Conservation (phyloP, 2,113 vertebrate genomes). For the Pituophis catenifer region DNA sequence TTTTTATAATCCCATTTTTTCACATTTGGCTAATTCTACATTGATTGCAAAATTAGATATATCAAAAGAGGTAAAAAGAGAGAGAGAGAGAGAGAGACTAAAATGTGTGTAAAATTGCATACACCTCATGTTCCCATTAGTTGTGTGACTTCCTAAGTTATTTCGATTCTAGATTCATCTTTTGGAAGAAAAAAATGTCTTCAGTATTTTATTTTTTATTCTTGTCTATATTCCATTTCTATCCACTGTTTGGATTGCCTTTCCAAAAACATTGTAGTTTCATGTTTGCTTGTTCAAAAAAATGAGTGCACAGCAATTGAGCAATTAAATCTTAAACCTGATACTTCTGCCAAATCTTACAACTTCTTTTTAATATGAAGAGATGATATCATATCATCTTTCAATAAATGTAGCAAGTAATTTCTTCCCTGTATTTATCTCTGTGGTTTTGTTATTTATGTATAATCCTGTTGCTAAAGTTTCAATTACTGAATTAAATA, state of each 20-base stretch:
- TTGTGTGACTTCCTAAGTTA: background rate
- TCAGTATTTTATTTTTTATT: background rate
- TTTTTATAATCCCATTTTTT: background rate
- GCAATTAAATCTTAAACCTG: background rate
- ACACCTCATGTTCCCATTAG: background rate
- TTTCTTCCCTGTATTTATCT: background rate
- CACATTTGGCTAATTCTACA: background rate
- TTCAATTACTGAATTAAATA: background rate
- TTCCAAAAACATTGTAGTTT: background rate
- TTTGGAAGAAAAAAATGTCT: background rate
- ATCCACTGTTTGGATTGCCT: background rate
- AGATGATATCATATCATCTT: background rate
- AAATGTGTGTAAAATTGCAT: background rate
- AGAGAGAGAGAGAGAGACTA: background rate
- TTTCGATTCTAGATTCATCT: background rate
- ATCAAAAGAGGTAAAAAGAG: background rate
- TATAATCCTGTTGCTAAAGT: background rate
- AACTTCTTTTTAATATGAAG: background rate
- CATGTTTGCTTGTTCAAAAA: background rate
- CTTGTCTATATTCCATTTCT: background rate
- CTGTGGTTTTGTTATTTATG: background rate
- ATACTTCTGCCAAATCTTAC: background rate
- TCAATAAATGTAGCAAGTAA: background rate
- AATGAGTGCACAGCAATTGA: background rate
- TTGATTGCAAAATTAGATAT: background rate